A percentile compares a stretch with the other conserved stretches of the same genome.
Evolutionary conservation across 1,140 invertebrate species (phyloP).

Genomic region (Cylas formicarius): DNA sequence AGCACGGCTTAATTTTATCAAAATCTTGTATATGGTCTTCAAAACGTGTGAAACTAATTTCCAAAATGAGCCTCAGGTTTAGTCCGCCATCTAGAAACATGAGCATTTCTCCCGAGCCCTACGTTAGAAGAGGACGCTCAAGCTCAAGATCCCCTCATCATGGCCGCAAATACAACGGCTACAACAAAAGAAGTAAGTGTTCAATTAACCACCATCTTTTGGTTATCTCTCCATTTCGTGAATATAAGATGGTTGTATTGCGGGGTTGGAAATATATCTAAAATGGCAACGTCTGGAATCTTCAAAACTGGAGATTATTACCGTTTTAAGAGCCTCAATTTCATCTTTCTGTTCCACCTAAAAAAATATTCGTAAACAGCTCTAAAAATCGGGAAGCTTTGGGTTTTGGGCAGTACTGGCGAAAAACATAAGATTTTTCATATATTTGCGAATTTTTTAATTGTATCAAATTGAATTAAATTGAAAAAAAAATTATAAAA

Average conservation of each 20-base stretch:
- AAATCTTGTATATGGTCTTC: too few relatives aligned
- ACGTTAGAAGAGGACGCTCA: slow-evolving; percentile 27
- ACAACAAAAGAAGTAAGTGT: slow-evolving; percentile 32
- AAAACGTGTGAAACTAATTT: too few relatives aligned
- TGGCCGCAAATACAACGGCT: slow-evolving; percentile 21
- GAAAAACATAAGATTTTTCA: too few relatives aligned
- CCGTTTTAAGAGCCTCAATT: not conserved
- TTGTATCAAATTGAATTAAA: too few relatives aligned
- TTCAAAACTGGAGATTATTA: not conserved
- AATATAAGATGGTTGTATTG: not conserved
- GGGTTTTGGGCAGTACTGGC: too few relatives aligned
- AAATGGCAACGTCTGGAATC: not conserved
- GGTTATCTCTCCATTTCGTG: not conserved
- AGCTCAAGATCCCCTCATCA: slow-evolving; percentile 33
- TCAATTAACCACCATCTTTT: not conserved
- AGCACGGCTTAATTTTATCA: too few relatives aligned
- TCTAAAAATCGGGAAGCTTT: too few relatives aligned
- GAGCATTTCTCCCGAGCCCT: slow-evolving; percentile 34
- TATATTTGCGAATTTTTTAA: too few relatives aligned
- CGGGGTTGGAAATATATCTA: not conserved
- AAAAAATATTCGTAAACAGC: too few relatives aligned
- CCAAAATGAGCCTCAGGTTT: too few relatives aligned
- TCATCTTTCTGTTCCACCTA: not conserved
- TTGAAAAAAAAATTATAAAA: too few relatives aligned
- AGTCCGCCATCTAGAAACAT: slow-evolving; percentile 28